phyloP scores from a whole-genome alignment of 1,140 invertebrate species.

The Drosophila neocordata region DNA sequence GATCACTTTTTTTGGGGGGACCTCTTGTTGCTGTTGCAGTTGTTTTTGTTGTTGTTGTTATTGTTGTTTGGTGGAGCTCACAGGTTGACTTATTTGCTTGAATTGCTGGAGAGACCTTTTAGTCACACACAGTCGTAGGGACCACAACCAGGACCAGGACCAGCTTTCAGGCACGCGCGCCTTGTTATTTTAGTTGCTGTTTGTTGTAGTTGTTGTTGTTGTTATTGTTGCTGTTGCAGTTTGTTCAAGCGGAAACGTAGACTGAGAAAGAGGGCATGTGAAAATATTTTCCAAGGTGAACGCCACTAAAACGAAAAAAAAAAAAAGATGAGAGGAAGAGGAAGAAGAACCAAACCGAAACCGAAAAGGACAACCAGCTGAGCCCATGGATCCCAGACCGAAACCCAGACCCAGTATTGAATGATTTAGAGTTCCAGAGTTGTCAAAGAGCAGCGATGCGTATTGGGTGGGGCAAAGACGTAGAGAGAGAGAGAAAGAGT shows the following conservation, averaged over 20 bases:
- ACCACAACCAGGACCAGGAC: slow-evolving; percentile 21
- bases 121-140: slow-evolving; percentile 3
- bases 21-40: slow-evolving; percentile 29
- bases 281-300: slow-evolving; percentile 79
- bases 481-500: too few species aligned
- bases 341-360: slow-evolving; percentile 39
- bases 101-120: slow-evolving; percentile 38
- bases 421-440: slow-evolving; percentile 77
- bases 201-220: slow-evolving; percentile 33
- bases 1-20: slow-evolving; percentile 70
- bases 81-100: slow-evolving; percentile 77
- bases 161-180: slow-evolving; percentile 62
- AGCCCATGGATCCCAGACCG: slow-evolving; percentile 26
- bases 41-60: slow-evolving; percentile 32
- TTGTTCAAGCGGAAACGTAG: slow-evolving; percentile 69
- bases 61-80: slow-evolving; percentile 35
- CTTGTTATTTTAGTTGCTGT: slow-evolving; percentile 52
- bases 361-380: slow-evolving; percentile 51
- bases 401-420: slow-evolving; percentile 50
- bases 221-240: slow-evolving; percentile 51
- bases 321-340: slow-evolving; percentile 6
- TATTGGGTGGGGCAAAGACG: slow-evolving; percentile 22
- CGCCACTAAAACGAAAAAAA: slow-evolving; percentile 54
- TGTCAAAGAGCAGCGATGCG: slow-evolving; percentile 81
- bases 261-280: slow-evolving; percentile 60